A percentile compares a stretch with the other conserved stretches of the same genome.
Evolutionary conservation across 2,888 invertebrate genomes (phyloP).

Genomic region (Ditula angustiorana): DNA sequence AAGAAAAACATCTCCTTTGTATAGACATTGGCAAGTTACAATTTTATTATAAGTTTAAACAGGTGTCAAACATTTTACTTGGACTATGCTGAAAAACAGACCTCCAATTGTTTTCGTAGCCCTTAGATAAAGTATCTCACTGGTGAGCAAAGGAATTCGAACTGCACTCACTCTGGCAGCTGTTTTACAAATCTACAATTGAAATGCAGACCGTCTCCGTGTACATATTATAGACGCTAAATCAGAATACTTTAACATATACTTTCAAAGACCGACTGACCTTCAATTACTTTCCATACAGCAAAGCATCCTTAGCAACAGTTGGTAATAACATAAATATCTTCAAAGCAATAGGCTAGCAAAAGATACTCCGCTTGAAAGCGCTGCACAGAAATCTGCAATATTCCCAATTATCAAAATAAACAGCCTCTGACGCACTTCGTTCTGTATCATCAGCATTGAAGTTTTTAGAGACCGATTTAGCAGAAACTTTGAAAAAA

Average conservation of each 20-base stretch:
- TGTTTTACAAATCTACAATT: no score
- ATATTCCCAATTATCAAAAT: conserved; percentile 13
- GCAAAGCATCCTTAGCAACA: not conserved
- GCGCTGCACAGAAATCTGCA: conserved; percentile 9
- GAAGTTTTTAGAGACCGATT: not conserved
- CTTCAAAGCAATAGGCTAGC: conserved; percentile 10
- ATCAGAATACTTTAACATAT: not conserved
- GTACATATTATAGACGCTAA: no score
- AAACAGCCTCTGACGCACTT: conserved; percentile 33
- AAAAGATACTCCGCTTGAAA: conserved; percentile 7
- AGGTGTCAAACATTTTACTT: no score
- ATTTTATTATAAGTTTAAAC: no score
- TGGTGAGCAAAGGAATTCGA: no score
- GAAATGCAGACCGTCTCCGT: no score
- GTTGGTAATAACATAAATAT: conserved; percentile 1
- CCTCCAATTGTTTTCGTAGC: no score
- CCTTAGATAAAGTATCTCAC: no score
- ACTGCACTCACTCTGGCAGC: no score
- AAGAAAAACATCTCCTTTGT: no score
- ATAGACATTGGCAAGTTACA: no score
- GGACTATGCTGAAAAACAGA: no score
- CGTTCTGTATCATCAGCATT: conserved; percentile 16
- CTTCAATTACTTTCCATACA: not conserved
- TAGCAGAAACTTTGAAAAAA: not conserved
- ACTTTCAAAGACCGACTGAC: not conserved